Evolutionary conservation across 2,888 invertebrate species (phyloP).

Genomic region (Chymomyza procnemis): DNA sequence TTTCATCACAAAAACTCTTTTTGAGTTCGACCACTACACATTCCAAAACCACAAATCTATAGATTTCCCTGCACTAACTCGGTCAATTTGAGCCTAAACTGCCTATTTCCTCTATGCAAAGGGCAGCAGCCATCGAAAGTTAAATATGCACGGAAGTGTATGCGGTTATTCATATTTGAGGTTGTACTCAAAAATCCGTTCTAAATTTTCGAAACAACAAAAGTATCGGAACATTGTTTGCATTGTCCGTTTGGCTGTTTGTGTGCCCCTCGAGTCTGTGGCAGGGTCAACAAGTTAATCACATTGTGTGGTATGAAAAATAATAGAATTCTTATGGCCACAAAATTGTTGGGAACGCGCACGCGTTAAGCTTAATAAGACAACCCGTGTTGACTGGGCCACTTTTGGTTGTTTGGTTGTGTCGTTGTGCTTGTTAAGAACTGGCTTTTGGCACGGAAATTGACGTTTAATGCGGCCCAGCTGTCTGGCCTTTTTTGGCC

Average conservation of each 20-base stretch:
- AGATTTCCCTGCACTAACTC: not conserved
- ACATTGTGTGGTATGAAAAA: constrained; percentile 67
- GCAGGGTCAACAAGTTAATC: constrained; percentile 70
- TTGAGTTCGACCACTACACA: not conserved
- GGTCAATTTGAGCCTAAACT: not conserved
- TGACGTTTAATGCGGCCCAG: constrained; percentile 63
- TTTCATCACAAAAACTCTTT: too few species aligned
- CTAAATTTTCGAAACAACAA: constrained; percentile 43
- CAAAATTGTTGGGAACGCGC: constrained; percentile 33
- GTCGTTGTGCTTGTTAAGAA: constrained; percentile 13
- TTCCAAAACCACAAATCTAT: not conserved
- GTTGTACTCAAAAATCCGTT: constrained; percentile 45
- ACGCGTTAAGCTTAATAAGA: constrained; percentile 68
- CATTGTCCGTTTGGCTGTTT: constrained; percentile 13
- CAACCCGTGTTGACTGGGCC: constrained; percentile 21
- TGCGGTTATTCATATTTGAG: constrained; percentile 46
- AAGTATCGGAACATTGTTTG: constrained; percentile 38
- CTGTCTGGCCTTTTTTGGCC: constrained; percentile 57
- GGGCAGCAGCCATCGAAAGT: not conserved
- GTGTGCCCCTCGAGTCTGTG: not conserved
- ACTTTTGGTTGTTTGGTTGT: constrained; percentile 14
- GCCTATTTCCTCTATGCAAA: not conserved
- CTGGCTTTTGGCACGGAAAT: constrained; percentile 57
- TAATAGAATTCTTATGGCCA: constrained; percentile 66
- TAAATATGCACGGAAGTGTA: constrained; percentile 53